phyloP scores from a whole-genome alignment of 2,797 vertebrate species.

The Darevskia nairensis region DNA sequence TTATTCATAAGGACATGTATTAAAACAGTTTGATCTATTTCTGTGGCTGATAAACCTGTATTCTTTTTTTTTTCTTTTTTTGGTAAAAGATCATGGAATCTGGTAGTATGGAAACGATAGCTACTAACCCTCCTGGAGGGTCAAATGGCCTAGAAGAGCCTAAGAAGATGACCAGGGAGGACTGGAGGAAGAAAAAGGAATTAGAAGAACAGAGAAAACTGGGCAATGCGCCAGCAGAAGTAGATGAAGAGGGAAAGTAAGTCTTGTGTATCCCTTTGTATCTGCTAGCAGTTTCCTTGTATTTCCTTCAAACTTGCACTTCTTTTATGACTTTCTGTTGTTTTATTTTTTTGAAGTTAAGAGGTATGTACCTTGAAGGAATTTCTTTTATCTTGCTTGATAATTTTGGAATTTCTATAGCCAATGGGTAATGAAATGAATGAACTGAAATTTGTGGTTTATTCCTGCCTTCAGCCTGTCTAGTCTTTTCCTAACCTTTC shows the following conservation, averaged over 20 bases:
- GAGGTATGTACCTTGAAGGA: background rate
- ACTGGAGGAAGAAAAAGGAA: conserved; percentile 99
- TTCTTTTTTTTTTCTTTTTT: background rate
- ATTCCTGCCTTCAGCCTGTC: background rate
- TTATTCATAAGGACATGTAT: background rate
- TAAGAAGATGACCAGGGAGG: conserved; percentile 98
- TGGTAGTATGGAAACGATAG: conserved; percentile 57
- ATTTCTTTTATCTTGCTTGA: background rate
- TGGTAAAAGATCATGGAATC: conserved; percentile 60
- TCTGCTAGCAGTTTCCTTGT: background rate
- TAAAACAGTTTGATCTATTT: too few relatives aligned
- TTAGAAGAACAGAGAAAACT: conserved; percentile 96
- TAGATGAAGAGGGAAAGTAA: conserved; percentile 98
- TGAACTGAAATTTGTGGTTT: background rate
- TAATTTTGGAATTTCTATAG: background rate
- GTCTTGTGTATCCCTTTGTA: conserved; percentile 59
- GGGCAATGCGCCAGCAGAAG: conserved; percentile 97
- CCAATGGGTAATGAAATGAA: background rate
- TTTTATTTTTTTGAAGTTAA: background rate
- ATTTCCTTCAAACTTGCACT: background rate
- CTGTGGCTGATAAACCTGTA: background rate
- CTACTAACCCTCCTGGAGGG: conserved; percentile 57
- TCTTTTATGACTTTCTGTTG: background rate
- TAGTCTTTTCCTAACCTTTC: background rate
- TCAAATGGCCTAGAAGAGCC: conserved; percentile 92